Conservation (phyloP, 2,797 vertebrate genomes). For the Phrynocephalus forsythii region DNA sequence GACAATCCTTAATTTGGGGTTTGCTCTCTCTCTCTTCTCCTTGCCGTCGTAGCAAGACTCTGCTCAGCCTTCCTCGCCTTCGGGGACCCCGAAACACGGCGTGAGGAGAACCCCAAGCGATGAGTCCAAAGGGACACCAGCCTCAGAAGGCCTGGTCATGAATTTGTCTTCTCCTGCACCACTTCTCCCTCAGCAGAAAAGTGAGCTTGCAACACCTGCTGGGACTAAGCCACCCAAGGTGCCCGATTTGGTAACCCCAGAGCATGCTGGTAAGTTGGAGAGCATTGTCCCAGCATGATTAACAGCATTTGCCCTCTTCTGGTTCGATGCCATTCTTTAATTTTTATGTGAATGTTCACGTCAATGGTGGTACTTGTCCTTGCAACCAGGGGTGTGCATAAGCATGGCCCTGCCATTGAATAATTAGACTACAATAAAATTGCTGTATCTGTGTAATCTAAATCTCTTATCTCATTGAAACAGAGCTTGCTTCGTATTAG, state of each 20-base stretch:
- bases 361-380: too few species aligned
- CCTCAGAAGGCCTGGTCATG: slow-evolving; percentile 71
- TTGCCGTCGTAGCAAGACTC: slow-evolving; percentile 71
- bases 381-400: background rate
- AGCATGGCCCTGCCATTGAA: background rate
- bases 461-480: too few species aligned
- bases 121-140: slow-evolving; percentile 48
- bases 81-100: slow-evolving; percentile 72
- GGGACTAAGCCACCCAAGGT: slow-evolving; percentile 46
- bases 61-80: slow-evolving; percentile 73
- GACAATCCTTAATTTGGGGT: background rate
- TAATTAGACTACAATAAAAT: background rate
- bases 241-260: slow-evolving; percentile 45
- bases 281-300: background rate
- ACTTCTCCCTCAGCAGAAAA: slow-evolving; percentile 61
- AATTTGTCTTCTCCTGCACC: slow-evolving; percentile 58
- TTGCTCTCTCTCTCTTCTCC: background rate
- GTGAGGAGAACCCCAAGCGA: slow-evolving; percentile 65
- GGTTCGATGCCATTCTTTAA: background rate
- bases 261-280: slow-evolving; percentile 78
- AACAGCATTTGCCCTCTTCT: accelerated
- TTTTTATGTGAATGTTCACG: too few species aligned
- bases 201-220: slow-evolving; percentile 41
- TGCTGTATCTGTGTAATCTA: background rate
- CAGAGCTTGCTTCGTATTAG: too few species aligned